Conservation (phyloP, 2,113 vertebrate species). For the Australoheros scitulus region DNA sequence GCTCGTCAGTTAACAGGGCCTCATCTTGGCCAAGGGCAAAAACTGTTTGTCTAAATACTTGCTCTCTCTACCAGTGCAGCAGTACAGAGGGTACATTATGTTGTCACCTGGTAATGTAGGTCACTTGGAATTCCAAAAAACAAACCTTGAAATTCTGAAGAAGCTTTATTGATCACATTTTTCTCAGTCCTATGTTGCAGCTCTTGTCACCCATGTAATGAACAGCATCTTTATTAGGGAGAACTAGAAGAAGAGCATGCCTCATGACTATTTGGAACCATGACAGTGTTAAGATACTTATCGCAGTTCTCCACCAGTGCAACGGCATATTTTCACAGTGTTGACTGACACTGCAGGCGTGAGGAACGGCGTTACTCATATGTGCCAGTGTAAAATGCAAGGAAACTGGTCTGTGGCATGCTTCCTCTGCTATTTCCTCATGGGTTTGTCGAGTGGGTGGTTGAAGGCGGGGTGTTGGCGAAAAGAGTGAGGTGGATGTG, state of each 20-base stretch:
- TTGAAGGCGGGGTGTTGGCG: conserved; percentile 8
- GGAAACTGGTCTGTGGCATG: conserved; percentile 63
- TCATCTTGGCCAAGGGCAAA: conserved; percentile 11
- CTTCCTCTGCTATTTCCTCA: conserved; percentile 80
- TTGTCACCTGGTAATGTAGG: background rate
- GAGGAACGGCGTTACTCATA: conserved; percentile 29
- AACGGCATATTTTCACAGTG: conserved; percentile 6
- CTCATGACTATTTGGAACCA: conserved; percentile 17
- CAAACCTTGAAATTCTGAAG: background rate
- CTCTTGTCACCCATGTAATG: conserved; percentile 21
- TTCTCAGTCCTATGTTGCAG: background rate
- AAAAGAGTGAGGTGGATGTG: background rate
- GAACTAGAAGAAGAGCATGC: background rate
- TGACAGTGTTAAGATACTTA: conserved; percentile 21
- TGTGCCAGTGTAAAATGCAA: conserved; percentile 68
- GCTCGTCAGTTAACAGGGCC: conserved; percentile 5
- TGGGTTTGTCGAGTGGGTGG: conserved; percentile 49
- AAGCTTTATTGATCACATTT: background rate
- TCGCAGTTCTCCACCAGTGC: background rate
- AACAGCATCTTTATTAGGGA: conserved; percentile 1
- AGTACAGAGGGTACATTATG: conserved; percentile 34
- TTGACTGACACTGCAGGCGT: conserved; percentile 32
- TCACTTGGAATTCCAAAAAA: conserved; percentile 12
- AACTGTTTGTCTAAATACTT: conserved; percentile 31
- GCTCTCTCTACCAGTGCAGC: background rate